Conservation (phyloP, 1,140 invertebrate species). For the Melanaphis sacchari region DNA sequence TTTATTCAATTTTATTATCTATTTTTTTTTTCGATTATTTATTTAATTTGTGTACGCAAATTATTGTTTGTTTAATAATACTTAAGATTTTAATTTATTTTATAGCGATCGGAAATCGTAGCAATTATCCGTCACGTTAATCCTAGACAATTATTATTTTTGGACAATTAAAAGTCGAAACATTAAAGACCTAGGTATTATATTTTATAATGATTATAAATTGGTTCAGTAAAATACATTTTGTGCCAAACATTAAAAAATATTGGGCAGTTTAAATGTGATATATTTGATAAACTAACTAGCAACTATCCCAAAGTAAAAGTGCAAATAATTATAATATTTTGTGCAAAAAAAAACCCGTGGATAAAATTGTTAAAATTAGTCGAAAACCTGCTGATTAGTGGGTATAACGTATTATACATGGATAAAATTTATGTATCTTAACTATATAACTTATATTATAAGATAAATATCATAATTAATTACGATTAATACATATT, state of each 20-base stretch:
- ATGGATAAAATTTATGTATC: neutral
- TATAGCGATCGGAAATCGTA: constrained; percentile 12
- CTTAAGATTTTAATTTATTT: constrained; percentile 52
- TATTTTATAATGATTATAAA: neutral
- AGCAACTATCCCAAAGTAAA: constrained; percentile 33
- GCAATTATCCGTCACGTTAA: neutral
- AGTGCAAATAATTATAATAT: constrained; percentile 33
- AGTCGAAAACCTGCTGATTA: neutral
- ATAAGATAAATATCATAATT: neutral
- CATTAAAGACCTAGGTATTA: neutral
- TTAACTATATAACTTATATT: neutral
- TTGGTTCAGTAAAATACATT: constrained; percentile 30
- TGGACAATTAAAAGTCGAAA: constrained; percentile 21
- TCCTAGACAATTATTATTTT: constrained; percentile 51
- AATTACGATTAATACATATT: neutral
- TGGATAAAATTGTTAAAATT: neutral
- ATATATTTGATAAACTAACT: constrained; percentile 42
- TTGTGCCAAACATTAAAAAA: constrained; percentile 45
- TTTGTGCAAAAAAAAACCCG: neutral
- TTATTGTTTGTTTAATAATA: constrained; percentile 54
- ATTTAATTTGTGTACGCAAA: constrained; percentile 53
- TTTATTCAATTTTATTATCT: constrained; percentile 44
- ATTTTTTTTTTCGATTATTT: constrained; percentile 50
- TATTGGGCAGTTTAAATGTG: constrained; percentile 41
- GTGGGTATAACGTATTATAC: neutral